phyloP scores from a whole-genome alignment of 2,888 invertebrate species.

The Phaonia tiefii region DNA sequence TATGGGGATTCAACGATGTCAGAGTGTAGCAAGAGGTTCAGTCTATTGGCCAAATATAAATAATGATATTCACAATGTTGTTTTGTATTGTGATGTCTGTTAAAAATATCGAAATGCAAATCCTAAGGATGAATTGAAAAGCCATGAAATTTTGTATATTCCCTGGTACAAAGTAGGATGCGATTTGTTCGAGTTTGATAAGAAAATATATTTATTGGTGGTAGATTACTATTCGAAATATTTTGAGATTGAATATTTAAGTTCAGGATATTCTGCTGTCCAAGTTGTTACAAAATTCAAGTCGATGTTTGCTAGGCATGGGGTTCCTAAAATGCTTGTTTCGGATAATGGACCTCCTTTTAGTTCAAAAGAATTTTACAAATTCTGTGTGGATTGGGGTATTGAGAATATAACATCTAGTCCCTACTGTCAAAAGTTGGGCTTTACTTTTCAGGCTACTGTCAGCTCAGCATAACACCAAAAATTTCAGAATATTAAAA shows the following conservation, averaged over 20 bases:
- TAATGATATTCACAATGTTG: constrained; percentile 51
- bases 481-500: constrained; percentile 14
- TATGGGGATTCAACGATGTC: constrained; percentile 52
- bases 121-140: constrained; percentile 1
- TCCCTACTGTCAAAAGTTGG: too few species aligned
- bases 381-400: too few species aligned
- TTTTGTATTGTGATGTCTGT: constrained; percentile 55
- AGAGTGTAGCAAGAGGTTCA: constrained; percentile 48
- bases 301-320: too few species aligned
- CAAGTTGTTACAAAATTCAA: too few species aligned
- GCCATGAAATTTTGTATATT: constrained; percentile 29
- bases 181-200: too few species aligned
- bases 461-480: constrained; percentile 13
- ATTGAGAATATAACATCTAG: too few species aligned
- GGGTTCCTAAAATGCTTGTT: too few species aligned
- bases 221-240: too few species aligned
- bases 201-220: too few species aligned
- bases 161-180: constrained; percentile 37
- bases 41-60: constrained; percentile 64
- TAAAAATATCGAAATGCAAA: constrained; percentile 37
- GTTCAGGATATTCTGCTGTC: constrained; percentile 33
- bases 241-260: constrained; percentile 51
- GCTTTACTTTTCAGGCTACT: too few species aligned
- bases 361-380: too few species aligned
- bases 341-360: too few species aligned